Evolutionary conservation across 2,113 vertebrate genomes (phyloP), one percentile per base, ranked within the genome.

Genomic region (Silurus meridionalis): DNA sequence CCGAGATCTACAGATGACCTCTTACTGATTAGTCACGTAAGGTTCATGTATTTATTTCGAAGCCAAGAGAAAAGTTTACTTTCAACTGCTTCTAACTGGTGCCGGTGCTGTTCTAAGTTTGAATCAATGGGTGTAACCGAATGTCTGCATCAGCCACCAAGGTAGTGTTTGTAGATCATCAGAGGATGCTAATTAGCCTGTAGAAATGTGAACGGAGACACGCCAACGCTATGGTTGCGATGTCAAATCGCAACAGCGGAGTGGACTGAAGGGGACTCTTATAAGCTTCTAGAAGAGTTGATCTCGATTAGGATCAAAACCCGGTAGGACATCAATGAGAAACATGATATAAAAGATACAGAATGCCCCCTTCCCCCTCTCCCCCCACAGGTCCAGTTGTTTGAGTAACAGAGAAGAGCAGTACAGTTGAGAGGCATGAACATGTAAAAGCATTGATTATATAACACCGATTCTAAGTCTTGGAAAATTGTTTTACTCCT

Each of bases 401-500:
- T 55, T 28, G 63, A 23, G 10, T 21, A 28, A 4, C 50, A 74
- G 6, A 25, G 2, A 50, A 84, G 63, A 52, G 9, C 23, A 77
- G 25, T 11, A 37, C 55, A 74, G 55, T 17, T 2, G 60, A 67
- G 63, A 8, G 55, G 3, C 77, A 17, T 85, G 14, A 50, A 57
- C 19, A 46, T 66, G 25, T 69, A 77, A 10, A 81, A 19, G 28
- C 46, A 52, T 4, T 80, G 8, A 67, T 15, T 53, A 74, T 67
- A 75, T 6, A 72, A 74, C 72, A 86, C 77, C 13, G 4, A 57
- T 48, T 23, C 23, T 48, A 50, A 74, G 58, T 86, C 66, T 82
- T 85, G 69, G 48, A 88, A 88, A 88, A 88, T 83, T 84, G 53
- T 89, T 89, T 85, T 86, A 90, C 83, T 89, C 28, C 85, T 85